Evolutionary conservation across 92 coral and sea anemone species (phyloP).

Genomic region (Epizoanthus fatuus): DNA sequence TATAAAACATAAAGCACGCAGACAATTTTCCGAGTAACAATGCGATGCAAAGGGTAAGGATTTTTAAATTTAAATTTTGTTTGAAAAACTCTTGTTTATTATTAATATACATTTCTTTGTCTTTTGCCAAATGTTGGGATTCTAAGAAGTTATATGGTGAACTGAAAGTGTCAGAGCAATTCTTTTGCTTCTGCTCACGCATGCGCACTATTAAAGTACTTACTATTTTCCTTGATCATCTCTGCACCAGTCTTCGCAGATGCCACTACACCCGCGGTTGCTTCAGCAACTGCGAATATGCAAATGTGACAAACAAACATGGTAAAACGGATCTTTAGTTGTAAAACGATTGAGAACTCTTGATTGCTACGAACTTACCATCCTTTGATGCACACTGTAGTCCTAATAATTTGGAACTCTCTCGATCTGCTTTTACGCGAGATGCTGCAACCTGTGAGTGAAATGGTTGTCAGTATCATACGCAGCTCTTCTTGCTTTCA

Average conservation of each 20-base stretch:
- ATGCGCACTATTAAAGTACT: conserved; percentile 42
- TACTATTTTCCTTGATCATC: conserved; percentile 98
- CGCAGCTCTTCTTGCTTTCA: too few relatives aligned
- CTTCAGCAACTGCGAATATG: conserved; percentile 85
- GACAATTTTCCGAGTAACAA: too few relatives aligned
- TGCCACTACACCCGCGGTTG: conserved; percentile 97
- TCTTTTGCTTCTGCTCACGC: too few relatives aligned
- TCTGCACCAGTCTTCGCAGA: conserved; percentile 99
- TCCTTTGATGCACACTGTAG: conserved; percentile 89
- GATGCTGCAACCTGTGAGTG: conserved; percentile 92
- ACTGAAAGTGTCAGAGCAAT: too few relatives aligned
- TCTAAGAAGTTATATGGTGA: too few relatives aligned
- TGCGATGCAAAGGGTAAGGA: too few relatives aligned
- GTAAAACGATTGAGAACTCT: not conserved
- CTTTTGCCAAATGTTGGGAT: too few relatives aligned
- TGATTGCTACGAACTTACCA: conserved; percentile 54
- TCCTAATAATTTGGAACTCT: conserved; percentile 78
- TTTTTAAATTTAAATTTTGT: too few relatives aligned
- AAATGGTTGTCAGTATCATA: too few relatives aligned
- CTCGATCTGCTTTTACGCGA: conserved; percentile 90
- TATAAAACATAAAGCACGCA: too few relatives aligned
- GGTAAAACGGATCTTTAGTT: not conserved
- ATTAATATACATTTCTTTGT: too few relatives aligned
- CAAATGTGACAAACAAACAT: not conserved
- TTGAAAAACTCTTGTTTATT: too few relatives aligned